Evolutionary conservation across 2,797 vertebrate species (phyloP).

Genomic region (Rhincodon typus): DNA sequence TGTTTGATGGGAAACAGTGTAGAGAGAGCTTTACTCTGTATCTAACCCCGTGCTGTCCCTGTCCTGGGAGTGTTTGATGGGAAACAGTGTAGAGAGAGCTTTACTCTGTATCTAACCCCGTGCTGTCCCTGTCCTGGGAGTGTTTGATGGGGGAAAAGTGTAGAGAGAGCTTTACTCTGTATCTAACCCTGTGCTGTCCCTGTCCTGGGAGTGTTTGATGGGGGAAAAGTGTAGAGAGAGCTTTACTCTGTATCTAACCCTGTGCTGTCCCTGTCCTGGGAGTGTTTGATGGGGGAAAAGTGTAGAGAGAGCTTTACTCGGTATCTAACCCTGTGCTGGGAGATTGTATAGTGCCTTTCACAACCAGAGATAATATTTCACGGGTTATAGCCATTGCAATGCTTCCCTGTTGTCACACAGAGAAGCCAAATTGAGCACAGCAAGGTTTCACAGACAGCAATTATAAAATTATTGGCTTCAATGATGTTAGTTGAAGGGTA

Average conservation of each 20-base stretch:
- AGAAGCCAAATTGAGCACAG: neutral
- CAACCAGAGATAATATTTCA: neutral
- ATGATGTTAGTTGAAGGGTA: neutral
- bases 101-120: neutral
- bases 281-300: neutral
- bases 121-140: neutral
- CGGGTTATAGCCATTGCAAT: neutral
- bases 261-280: neutral
- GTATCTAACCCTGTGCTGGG: neutral
- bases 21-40: neutral
- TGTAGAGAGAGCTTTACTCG: neutral
- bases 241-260: neutral
- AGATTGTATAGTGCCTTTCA: neutral
- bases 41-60: neutral
- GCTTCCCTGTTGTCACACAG: neutral
- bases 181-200: neutral
- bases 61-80: neutral
- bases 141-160: neutral
- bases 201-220: no score
- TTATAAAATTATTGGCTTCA: neutral
- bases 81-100: neutral
- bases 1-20: neutral
- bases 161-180: neutral
- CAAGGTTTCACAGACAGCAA: neutral
- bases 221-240: neutral